Evolutionary conservation across 2,888 invertebrate species (phyloP), one percentile per base, ranked within the genome.

Genomic region (Euzophera pinguis): DNA sequence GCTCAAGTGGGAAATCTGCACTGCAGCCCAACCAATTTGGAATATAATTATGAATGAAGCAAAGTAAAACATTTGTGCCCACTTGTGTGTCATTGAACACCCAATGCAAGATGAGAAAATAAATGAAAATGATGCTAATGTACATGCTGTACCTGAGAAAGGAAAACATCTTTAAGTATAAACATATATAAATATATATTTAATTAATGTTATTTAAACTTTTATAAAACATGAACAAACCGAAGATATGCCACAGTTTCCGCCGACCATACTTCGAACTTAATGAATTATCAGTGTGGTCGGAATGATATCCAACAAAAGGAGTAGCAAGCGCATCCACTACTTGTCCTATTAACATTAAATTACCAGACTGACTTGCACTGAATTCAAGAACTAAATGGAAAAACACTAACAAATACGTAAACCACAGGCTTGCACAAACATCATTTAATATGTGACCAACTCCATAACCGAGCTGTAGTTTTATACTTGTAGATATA

Each of bases 401-500:
- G 60, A 97, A 94, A 81, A 94, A 98, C 50, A 98, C 93, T 64
- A 98, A 90, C 45, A 97, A 92, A 80, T 98, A 98, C 1, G 96
- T 96, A 81, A 98, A 98, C 98, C 98, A 98, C 92, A 98, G 95
- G 55, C 97, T 95, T 13, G 97, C 97, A 82, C 96, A 97, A 39
- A 98, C 92, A 84, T 98, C 98, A 81, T 98, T 98, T 64, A 97
- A 91, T 48, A 98, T 93, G 83, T 98, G 98, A 0, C 98, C 98
- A 49, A 97, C 92, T 41, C 92, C 92, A 78, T 94, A 96, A 0
- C 93, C 92, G 13, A 95, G 58, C 64, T 90, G 90, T 16, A 89
- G 70, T 45, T 70, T 71, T 43, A 84, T 64, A 64, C 83, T 89
- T 17, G 82, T 88, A 12, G 89, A 87, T 70, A 87, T 83, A 56